Evolutionary conservation across 2,888 invertebrate genomes (phyloP), one percentile per base, ranked within the genome.

Genomic region (Yponomeuta evonymella): DNA sequence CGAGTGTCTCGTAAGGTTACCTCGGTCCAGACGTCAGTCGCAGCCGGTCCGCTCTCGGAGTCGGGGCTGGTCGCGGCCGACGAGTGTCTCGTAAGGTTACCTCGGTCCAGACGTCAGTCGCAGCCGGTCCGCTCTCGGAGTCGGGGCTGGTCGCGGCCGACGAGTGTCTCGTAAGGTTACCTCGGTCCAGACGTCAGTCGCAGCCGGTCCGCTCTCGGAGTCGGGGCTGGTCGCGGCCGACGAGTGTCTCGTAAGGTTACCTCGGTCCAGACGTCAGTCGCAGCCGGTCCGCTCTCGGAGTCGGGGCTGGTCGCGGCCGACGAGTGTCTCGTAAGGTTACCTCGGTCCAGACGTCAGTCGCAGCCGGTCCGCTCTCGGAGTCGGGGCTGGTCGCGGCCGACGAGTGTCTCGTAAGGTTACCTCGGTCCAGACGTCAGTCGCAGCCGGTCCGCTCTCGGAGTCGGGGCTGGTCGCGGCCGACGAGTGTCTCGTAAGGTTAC

Each of bases 11-110:
- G 48, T 68, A n/a, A n/a, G n/a, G n/a, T 75, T 58, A 91, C 91
- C 85, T 92, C 92, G 0, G 92, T 92, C 92, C 92, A 92, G 0
- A 84, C 86, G 72, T 88, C 89, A 6, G 82, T 77, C 15, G 76
- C 76, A 71, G 72, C 79, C 23, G 23, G 23, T 23, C 23, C 23
- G 23, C 72, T 77, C 73, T 83, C 83, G 0, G 81, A 76, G 33
- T 71, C 75, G 2, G 85, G 82, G 73, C 86, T 85, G 72, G 72
- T 76, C 62, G 75, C 62, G 23, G 76, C 77, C 76, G 73, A 33
- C 10, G 76, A 71, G 36, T 63, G 73, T 0, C 75, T 30, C 70
- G 48, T 68, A n/a, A n/a, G n/a, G n/a, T 75, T 58, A 91, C 91
- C 85, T 92, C 92, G 0, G 92, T 92, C 92, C 92, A 92, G 0